A percentile compares a stretch with the other conserved stretches of the same genome.
phyloP scores from a whole-genome alignment of 2,113 vertebrate species.

The Scomber colias region DNA sequence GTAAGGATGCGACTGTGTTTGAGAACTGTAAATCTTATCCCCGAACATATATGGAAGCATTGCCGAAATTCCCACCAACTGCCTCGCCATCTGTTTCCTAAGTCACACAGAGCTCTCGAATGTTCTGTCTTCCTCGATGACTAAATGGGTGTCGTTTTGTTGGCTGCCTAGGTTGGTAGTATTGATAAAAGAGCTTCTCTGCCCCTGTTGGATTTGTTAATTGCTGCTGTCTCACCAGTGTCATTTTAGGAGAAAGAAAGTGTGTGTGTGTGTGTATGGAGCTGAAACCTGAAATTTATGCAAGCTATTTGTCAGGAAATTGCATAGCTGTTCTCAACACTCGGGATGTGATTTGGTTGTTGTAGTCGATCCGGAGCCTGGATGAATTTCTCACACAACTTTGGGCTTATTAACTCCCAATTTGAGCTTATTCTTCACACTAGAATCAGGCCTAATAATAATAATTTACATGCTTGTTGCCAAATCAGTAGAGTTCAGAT shows the following conservation, averaged over 20 bases:
- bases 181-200: conserved; percentile 61
- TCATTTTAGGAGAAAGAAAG: conserved; percentile 31
- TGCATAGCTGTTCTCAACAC: background rate
- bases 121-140: conserved; percentile 56
- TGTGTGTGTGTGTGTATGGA: conserved; percentile 9
- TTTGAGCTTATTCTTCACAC: background rate
- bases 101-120: conserved; percentile 55
- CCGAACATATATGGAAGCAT: conserved; percentile 62
- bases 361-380: background rate
- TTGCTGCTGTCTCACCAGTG: conserved; percentile 55
- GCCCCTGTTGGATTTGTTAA: conserved; percentile 63
- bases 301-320: conserved; percentile 52
- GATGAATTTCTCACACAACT: background rate
- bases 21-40: conserved; percentile 55
- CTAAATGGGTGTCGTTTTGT: conserved; percentile 64
- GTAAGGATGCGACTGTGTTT: conserved; percentile 25
- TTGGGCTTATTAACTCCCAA: background rate
- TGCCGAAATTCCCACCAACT: conserved; percentile 81
- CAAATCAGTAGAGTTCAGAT: too few species aligned
- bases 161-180: conserved; percentile 62
- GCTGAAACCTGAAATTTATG: conserved; percentile 54
- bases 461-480: background rate
- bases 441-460: background rate
- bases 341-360: conserved; percentile 16
- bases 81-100: conserved; percentile 82